phyloP scores from a whole-genome alignment of 2,113 vertebrate species.

The Cranoglanis bouderius region DNA sequence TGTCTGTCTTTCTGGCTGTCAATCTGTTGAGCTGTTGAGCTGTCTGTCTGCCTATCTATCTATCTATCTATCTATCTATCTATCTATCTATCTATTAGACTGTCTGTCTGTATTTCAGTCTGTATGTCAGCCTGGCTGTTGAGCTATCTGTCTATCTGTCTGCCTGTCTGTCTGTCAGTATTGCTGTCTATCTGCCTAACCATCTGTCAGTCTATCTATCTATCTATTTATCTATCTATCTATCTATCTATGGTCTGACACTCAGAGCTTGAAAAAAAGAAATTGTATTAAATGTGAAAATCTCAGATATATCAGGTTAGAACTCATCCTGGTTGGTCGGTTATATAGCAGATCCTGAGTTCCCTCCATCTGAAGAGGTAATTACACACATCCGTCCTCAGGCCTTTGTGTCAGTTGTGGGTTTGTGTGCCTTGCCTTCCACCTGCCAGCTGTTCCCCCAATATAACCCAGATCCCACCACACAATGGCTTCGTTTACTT shows the following conservation, averaged over 20 bases:
- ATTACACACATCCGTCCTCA: conserved; percentile 94
- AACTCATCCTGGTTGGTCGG: conserved; percentile 80
- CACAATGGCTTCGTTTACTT: conserved; percentile 54
- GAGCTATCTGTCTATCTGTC: too few relatives aligned
- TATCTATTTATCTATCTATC: neutral
- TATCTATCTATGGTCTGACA: neutral
- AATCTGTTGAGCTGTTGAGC: too few relatives aligned
- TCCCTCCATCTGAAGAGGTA: conserved; percentile 91
- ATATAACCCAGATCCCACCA: conserved; percentile 26
- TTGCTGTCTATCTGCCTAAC: neutral
- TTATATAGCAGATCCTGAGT: conserved; percentile 77
- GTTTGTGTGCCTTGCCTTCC: conserved; percentile 51
- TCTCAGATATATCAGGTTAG: conserved; percentile 59
- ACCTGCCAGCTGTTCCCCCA: conserved; percentile 83
- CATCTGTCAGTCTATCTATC: neutral
- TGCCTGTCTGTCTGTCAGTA: neutral
- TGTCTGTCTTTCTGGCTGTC: too few relatives aligned
- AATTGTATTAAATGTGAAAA: neutral
- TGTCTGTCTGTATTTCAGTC: too few relatives aligned
- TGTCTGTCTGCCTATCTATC: too few relatives aligned
- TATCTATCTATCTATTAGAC: too few relatives aligned
- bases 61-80: fast-evolving
- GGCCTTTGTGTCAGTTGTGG: conserved; percentile 78
- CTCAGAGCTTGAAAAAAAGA: neutral
- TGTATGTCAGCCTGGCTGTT: neutral